A percentile compares a stretch with the other conserved stretches of the same genome.
phyloP scores from a whole-genome alignment of 2,113 vertebrate species.

The Bucco capensis region DNA sequence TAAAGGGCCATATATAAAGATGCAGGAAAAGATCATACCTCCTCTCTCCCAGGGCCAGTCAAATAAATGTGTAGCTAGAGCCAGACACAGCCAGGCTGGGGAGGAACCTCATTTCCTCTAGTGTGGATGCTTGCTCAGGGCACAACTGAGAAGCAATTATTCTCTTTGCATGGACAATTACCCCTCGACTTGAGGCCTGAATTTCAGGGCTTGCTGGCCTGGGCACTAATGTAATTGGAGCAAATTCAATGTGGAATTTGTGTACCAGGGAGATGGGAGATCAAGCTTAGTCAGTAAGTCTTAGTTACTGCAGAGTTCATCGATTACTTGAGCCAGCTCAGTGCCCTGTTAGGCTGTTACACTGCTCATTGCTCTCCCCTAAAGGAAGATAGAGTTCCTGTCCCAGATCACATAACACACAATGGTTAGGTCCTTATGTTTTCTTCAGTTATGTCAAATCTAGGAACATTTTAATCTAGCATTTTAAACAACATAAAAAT shows the following conservation, averaged over 20 bases:
- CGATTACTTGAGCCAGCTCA: not conserved
- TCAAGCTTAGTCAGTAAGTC: not conserved
- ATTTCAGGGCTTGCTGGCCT: not conserved
- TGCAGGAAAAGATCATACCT: not conserved
- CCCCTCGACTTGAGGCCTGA: not conserved
- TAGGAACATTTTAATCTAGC: not conserved
- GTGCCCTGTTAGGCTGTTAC: not conserved
- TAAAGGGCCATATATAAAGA: not conserved
- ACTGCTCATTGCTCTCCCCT: not conserved
- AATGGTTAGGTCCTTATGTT: not conserved
- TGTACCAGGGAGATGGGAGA: not conserved
- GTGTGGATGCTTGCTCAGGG: not conserved
- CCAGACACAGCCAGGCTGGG: not conserved
- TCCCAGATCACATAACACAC: not conserved
- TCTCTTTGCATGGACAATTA: constrained; percentile 19
- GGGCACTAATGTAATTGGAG: not conserved
- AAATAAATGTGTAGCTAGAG: not conserved
- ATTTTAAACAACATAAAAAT: not conserved
- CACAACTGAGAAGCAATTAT: not conserved
- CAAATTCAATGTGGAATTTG: not conserved
- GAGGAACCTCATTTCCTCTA: not conserved
- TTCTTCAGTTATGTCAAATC: not conserved
- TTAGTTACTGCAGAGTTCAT: constrained; percentile 18
- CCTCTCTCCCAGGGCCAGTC: not conserved
- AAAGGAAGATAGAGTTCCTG: not conserved